phyloP scores from a whole-genome alignment of 2,888 invertebrate species.

The Nomada ferruginata region DNA sequence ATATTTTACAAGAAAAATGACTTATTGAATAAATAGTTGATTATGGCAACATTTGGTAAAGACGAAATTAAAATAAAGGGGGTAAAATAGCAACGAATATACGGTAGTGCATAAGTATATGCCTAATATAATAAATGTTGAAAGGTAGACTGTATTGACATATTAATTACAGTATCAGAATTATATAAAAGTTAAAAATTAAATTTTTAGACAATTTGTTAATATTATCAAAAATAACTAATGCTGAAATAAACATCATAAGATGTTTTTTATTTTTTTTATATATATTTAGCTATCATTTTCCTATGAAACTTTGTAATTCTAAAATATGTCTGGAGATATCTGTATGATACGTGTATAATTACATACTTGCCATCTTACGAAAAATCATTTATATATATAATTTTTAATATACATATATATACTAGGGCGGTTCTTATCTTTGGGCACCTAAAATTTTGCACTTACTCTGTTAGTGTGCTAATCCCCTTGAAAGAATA shows the following conservation, averaged over 20 bases:
- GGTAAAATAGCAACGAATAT: not conserved
- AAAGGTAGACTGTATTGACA: not conserved
- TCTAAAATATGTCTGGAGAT: not conserved
- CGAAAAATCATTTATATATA: too few relatives aligned
- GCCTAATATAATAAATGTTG: too few relatives aligned
- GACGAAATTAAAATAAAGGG: not conserved
- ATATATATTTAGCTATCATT: not conserved
- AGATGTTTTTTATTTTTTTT: not conserved
- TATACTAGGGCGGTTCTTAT: too few relatives aligned
- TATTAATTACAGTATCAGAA: too few relatives aligned
- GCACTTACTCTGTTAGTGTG: too few relatives aligned
- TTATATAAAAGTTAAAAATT: too few relatives aligned
- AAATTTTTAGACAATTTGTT: not conserved
- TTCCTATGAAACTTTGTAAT: not conserved
- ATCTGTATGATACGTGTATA: too few relatives aligned
- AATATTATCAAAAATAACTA: not conserved
- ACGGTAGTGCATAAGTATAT: not conserved
- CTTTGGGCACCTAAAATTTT: too few relatives aligned
- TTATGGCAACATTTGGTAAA: not conserved
- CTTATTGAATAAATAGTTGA: not conserved
- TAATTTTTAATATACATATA: too few relatives aligned
- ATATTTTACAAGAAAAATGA: not conserved
- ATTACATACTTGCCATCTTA: too few relatives aligned
- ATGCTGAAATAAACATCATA: not conserved
- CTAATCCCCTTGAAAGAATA: too few relatives aligned